phyloP scores from a whole-genome alignment of 2,113 vertebrate species.

The Mus pahari region DNA sequence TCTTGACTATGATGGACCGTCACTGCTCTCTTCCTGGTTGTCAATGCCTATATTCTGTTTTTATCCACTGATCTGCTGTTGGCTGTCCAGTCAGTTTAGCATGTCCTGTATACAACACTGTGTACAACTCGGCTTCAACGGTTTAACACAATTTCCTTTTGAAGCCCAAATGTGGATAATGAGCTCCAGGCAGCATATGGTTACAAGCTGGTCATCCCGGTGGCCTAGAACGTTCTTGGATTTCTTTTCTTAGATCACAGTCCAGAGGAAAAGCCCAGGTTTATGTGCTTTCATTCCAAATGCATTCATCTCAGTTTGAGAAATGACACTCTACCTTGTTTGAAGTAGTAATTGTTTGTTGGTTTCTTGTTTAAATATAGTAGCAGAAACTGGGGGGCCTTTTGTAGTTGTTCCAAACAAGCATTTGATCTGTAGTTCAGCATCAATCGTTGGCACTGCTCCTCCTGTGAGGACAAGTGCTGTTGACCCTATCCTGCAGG shows the following conservation, averaged over 20 bases:
- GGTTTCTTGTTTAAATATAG: neutral
- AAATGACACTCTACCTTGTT: neutral
- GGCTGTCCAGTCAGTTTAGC: neutral
- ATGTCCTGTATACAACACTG: neutral
- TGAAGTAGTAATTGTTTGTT: neutral
- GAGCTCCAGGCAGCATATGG: conserved; percentile 22
- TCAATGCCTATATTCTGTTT: neutral
- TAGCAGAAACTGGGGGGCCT: conserved; percentile 27
- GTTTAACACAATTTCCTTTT: neutral
- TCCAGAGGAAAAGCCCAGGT: conserved; percentile 43
- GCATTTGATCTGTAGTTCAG: conserved; percentile 18
- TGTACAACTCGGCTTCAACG: neutral
- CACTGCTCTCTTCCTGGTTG: neutral
- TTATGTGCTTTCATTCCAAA: conserved; percentile 1
- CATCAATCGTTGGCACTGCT: neutral
- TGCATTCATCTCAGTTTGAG: conserved; percentile 4
- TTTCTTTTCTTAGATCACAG: conserved; percentile 56
- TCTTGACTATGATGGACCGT: neutral
- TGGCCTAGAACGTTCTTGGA: neutral
- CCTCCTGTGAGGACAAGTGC: neutral
- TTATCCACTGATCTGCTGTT: neutral
- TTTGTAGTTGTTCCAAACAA: neutral
- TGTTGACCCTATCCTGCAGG: neutral
- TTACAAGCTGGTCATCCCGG: neutral
- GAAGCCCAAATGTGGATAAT: conserved; percentile 12